phyloP scores from a whole-genome alignment of 2,888 invertebrate species.

The Hypsopygia costalis region DNA sequence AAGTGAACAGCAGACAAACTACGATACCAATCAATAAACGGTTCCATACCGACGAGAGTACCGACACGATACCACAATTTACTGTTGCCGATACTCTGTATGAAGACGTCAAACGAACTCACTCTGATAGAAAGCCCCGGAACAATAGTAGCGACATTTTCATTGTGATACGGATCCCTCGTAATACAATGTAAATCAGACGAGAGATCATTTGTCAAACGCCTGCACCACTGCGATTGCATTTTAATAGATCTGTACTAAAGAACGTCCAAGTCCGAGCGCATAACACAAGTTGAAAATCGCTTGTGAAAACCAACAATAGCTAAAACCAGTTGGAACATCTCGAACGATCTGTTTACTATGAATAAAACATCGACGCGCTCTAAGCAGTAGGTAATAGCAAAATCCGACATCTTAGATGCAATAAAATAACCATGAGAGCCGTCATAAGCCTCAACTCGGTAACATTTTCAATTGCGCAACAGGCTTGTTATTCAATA shows the following conservation, averaged over 20 bases:
- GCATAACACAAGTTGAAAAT: conserved; percentile 2
- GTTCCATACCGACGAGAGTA: conserved; percentile 76
- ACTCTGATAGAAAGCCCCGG: conserved; percentile 52
- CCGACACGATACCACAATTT: conserved; percentile 77
- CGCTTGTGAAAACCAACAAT: conserved; percentile 11
- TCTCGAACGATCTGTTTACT: conserved; percentile 38
- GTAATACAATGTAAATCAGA: conserved; percentile 41
- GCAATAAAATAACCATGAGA: conserved; percentile 44
- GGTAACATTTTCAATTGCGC: conserved; percentile 49
- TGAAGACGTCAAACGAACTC: conserved; percentile 74
- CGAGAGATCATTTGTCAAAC: conserved; percentile 34
- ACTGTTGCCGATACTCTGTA: conserved; percentile 68
- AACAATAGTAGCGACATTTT: conserved; percentile 66
- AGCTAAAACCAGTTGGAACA: conserved; percentile 20
- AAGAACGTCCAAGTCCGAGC: conserved; percentile 1
- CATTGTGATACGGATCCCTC: conserved; percentile 52
- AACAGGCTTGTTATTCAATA: conserved; percentile 62
- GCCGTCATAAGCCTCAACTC: conserved; percentile 40
- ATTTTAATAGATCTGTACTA: conserved; percentile 1
- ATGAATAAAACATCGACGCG: conserved; percentile 43
- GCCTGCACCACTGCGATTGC: conserved; percentile 13
- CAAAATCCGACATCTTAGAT: conserved; percentile 33
- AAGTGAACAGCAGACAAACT: conserved; percentile 79
- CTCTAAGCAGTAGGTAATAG: conserved; percentile 27
- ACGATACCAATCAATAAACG: conserved; percentile 80